Conservation (phyloP, 2,888 invertebrate genomes). For the Stenoptilia bipunctidactyla region DNA sequence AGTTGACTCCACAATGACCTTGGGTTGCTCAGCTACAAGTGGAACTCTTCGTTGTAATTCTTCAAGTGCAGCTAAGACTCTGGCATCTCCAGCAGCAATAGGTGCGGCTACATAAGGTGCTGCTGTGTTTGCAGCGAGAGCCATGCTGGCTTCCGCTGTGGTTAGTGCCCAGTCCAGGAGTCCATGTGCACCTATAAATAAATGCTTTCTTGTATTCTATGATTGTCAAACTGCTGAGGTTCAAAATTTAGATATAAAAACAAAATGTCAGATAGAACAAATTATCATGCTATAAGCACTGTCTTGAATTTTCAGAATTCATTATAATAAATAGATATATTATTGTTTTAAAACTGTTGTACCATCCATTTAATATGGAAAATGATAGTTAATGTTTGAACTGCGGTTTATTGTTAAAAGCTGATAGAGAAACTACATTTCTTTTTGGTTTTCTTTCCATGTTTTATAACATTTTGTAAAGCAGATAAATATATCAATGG, state of each 20-base stretch:
- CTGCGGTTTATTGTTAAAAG: too few species aligned
- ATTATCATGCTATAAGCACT: too few species aligned
- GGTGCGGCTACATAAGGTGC: constrained; percentile 70
- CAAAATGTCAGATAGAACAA: too few species aligned
- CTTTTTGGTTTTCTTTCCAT: too few species aligned
- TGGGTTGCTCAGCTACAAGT: constrained; percentile 75
- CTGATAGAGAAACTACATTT: too few species aligned
- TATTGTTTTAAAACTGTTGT: too few species aligned
- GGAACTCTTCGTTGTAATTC: constrained; percentile 76
- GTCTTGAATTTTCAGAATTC: too few species aligned
- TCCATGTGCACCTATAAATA: constrained; percentile 68
- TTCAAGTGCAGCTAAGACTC: constrained; percentile 75
- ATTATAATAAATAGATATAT: too few species aligned
- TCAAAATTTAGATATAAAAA: background rate
- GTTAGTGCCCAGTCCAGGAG: constrained; percentile 78
- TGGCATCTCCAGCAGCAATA: constrained; percentile 72
- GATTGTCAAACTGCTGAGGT: background rate
- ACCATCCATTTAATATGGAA: too few species aligned
- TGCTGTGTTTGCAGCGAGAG: constrained; percentile 74
- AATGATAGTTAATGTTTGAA: too few species aligned
- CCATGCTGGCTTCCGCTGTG: constrained; percentile 75
- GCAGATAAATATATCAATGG: too few species aligned
- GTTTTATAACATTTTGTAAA: too few species aligned
- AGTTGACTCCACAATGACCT: constrained; percentile 68
- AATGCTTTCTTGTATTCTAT: background rate